A percentile compares a stretch with the other conserved stretches of the same genome.
Evolutionary conservation across 2,113 vertebrate species (phyloP).

Genomic region (Daubentonia madagascariensis): DNA sequence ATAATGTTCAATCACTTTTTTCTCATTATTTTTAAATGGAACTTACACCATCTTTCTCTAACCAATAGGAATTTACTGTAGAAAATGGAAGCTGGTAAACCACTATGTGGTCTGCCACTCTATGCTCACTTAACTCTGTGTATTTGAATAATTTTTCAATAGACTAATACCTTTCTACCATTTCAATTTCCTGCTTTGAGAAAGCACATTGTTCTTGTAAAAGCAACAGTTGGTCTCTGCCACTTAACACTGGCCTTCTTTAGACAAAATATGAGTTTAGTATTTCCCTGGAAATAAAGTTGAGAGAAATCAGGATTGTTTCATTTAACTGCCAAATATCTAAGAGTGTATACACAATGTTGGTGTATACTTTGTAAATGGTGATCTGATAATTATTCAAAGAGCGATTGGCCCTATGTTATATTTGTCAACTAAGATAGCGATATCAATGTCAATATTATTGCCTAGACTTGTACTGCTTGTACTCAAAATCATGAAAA

Average conservation of each 20-base stretch:
- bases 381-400: background rate
- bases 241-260: background rate
- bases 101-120: background rate
- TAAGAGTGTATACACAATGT: background rate
- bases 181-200: constrained; percentile 6
- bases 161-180: background rate
- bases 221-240: background rate
- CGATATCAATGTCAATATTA: background rate
- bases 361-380: background rate
- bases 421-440: background rate
- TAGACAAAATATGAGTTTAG: background rate
- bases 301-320: background rate
- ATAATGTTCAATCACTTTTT: background rate
- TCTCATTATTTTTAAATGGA: background rate
- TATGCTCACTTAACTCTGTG: background rate
- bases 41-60: background rate
- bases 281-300: background rate
- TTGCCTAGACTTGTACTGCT: background rate
- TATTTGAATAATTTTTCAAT: background rate
- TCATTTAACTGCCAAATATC: background rate
- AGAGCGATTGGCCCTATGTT: background rate
- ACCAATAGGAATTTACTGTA: background rate
- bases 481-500: background rate
- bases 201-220: background rate
- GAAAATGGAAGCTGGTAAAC: background rate